Conservation (phyloP, 2,797 vertebrate genomes). For the Acomys russatus region DNA sequence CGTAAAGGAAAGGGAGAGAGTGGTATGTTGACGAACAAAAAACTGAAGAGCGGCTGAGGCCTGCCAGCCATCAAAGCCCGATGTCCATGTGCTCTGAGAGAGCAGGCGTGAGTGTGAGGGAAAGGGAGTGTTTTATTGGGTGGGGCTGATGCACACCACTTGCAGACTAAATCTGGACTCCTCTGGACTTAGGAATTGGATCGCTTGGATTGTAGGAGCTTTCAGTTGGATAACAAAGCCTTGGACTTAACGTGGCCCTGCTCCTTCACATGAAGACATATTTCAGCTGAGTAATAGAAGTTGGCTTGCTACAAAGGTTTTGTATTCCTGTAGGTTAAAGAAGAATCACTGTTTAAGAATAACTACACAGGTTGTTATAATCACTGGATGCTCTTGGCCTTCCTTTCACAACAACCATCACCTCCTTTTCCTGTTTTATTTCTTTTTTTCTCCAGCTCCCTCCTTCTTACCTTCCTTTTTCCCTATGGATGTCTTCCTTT, state of each 20-base stretch:
- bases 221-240: not conserved
- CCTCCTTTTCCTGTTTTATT: not conserved
- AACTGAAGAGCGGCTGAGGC: not conserved
- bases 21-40: not conserved
- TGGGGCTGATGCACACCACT: not conserved
- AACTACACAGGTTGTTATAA: not conserved
- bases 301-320: not conserved
- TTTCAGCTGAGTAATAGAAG: not conserved
- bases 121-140: not conserved
- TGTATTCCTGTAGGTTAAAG: slow-evolving; percentile 30
- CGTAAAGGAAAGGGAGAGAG: not conserved
- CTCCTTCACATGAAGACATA: not conserved
- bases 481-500: not conserved
- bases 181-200: not conserved
- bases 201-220: not conserved
- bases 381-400: not conserved
- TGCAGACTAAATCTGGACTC: slow-evolving; percentile 10
- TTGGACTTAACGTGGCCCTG: not conserved
- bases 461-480: not conserved
- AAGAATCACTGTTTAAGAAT: slow-evolving; percentile 11
- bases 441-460: not conserved
- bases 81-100: not conserved
- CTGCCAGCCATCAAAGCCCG: not conserved
- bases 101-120: not conserved
- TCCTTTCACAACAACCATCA: not conserved